Evolutionary conservation across 2,113 vertebrate species (phyloP).

Genomic region (Oreamnos americanus): DNA sequence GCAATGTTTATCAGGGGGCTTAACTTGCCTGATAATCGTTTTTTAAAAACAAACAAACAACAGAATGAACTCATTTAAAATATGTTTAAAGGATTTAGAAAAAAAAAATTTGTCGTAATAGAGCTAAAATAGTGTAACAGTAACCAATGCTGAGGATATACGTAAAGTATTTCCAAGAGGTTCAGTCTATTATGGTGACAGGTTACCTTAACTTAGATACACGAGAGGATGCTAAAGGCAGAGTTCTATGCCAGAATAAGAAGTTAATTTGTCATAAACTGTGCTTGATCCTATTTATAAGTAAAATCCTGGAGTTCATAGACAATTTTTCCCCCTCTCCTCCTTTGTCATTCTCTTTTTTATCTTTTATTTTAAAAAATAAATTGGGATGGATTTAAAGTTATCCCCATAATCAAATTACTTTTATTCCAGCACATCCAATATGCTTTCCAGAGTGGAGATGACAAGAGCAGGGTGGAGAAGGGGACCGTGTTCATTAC

Average conservation of each 20-base stretch:
- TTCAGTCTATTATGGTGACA: neutral
- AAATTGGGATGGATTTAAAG: neutral
- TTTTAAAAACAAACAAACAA: neutral
- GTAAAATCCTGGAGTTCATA: neutral
- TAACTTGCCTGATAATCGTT: neutral
- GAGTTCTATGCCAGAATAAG: neutral
- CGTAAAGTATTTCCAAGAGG: neutral
- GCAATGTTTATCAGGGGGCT: neutral
- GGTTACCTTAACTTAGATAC: neutral
- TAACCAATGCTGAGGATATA: neutral
- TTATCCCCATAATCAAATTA: neutral
- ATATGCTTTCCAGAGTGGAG: neutral
- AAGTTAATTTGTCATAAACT: neutral
- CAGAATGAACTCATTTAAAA: neutral
- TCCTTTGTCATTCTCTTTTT: neutral
- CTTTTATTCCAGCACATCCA: neutral
- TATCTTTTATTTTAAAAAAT: neutral
- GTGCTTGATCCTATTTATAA: neutral
- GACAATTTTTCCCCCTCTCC: neutral
- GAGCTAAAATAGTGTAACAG: neutral
- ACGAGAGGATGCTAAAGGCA: neutral
- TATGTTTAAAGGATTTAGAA: slow-evolving; percentile 18
- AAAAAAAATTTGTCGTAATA: neutral
- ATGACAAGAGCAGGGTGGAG: accelerated
- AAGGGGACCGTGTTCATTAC: neutral